These are phyloP conservation scores for Tichodroma muraria DNA, from an alignment of 2,113 vertebrate genomes.

Conservation along the genomic window DNA sequence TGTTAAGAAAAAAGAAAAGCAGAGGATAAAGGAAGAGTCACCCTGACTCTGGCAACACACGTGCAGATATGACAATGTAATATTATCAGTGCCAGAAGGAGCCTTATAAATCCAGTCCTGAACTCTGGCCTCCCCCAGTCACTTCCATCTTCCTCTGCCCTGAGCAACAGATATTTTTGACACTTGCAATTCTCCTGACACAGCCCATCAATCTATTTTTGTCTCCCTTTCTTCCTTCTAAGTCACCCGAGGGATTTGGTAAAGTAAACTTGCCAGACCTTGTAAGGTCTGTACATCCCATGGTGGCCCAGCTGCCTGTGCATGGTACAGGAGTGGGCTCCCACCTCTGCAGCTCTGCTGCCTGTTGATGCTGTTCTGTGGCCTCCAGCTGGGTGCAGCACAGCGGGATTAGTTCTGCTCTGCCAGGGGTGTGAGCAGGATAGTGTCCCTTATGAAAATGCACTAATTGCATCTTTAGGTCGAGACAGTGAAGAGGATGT, in stretches of 20 bases:
- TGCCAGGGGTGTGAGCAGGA: background rate
- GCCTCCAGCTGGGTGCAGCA: background rate
- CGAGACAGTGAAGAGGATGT: background rate
- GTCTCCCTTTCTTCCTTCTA: conserved; percentile 24
- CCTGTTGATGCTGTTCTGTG: accelerated
- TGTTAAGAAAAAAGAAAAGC: background rate
- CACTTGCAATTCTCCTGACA: conserved; percentile 42
- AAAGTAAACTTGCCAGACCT: background rate
- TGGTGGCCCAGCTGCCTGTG: background rate
- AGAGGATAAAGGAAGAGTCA: background rate
- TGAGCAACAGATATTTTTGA: conserved; percentile 49
- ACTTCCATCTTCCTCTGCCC: conserved; percentile 41
- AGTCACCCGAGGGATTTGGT: background rate
- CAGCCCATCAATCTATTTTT: conserved; percentile 39
- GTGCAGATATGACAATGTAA: background rate
- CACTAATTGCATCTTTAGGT: background rate
- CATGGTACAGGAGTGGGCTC: accelerated
- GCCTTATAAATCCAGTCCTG: conserved; percentile 37
- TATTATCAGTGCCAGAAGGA: conserved; percentile 27
- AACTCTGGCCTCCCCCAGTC: conserved; percentile 42
- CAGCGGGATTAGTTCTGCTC: accelerated
- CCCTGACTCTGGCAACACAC: background rate
- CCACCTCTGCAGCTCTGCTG: background rate
- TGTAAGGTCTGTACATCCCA: background rate
- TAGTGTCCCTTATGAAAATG: background rate